phyloP scores from a whole-genome alignment of 2,113 vertebrate genomes.

The Suncus etruscus region DNA sequence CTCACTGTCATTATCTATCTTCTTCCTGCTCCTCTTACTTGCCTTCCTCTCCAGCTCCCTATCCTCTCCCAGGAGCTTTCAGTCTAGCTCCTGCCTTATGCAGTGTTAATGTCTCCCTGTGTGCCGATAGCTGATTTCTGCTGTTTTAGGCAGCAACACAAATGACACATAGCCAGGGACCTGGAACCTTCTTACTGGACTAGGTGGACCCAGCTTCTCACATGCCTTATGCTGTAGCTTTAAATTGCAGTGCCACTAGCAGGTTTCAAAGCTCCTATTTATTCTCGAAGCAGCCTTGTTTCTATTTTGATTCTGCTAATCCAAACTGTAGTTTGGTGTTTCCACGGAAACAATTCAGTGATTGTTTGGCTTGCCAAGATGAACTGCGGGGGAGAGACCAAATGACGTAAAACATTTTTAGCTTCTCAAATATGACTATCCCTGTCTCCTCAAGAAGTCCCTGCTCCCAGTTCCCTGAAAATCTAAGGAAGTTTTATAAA shows the following conservation, averaged over 20 bases:
- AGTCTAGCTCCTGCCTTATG: background rate
- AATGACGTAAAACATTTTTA: conserved; percentile 56
- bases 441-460: background rate
- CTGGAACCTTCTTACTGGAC: background rate
- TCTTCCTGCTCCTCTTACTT: background rate
- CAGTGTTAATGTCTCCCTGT: background rate
- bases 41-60: background rate
- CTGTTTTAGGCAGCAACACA: background rate
- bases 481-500: conserved; percentile 34
- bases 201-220: background rate
- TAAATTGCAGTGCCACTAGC: conserved; percentile 15
- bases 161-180: background rate
- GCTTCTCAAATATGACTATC: conserved; percentile 41
- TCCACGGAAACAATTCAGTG: conserved; percentile 80
- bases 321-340: conserved; percentile 72
- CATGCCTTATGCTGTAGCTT: conserved; percentile 33
- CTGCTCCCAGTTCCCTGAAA: conserved; percentile 21
- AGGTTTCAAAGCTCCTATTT: conserved; percentile 70
- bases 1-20: background rate
- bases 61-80: background rate
- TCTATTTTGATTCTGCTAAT: conserved; percentile 80
- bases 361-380: conserved; percentile 69
- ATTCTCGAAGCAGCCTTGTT: conserved; percentile 74
- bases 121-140: background rate
- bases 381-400: conserved; percentile 44